Conservation (phyloP, 2,797 vertebrate genomes). For the Mus spretus region DNA sequence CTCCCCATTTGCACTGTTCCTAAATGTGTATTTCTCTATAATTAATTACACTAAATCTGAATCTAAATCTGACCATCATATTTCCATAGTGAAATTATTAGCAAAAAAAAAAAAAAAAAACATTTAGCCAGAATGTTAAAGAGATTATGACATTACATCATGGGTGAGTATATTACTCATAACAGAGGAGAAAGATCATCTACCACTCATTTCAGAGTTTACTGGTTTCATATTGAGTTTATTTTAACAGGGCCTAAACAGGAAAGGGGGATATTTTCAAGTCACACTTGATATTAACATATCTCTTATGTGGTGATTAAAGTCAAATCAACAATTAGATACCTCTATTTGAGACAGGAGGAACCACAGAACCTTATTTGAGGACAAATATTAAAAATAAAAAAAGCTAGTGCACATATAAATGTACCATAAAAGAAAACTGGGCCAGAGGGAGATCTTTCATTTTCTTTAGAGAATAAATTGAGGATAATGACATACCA, state of each 20-base stretch:
- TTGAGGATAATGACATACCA: background rate
- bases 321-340: background rate
- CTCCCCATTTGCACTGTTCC: background rate
- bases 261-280: background rate
- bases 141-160: background rate
- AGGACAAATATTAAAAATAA: background rate
- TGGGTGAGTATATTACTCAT: fast-evolving
- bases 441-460: background rate
- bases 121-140: background rate
- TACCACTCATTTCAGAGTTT: background rate
- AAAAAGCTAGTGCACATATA: background rate
- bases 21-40: background rate
- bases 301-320: background rate
- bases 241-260: background rate
- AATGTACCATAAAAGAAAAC: background rate
- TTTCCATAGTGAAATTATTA: background rate
- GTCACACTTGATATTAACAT: background rate
- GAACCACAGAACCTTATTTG: background rate
- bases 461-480: background rate
- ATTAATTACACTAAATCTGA: background rate
- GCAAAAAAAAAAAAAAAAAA: too few species aligned
- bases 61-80: background rate
- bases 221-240: background rate
- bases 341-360: background rate
- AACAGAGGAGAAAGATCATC: background rate